These are phyloP conservation scores for Camelus bactrianus DNA, from an alignment of 2,113 vertebrate genomes.

Conservation along the genomic window DNA sequence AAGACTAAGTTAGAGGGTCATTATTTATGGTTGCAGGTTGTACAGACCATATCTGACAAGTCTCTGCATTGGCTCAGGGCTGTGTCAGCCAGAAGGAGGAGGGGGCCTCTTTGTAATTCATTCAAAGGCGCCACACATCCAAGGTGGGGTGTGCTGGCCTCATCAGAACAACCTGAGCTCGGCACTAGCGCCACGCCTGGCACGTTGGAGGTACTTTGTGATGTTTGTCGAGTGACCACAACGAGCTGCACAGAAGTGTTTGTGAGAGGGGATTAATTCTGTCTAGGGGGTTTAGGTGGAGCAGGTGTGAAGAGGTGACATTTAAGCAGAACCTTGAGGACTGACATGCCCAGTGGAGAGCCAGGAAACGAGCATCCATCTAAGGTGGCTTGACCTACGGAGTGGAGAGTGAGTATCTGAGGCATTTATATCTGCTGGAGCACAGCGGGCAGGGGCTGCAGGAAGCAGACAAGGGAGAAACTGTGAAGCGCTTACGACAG, in stretches of 20 bases:
- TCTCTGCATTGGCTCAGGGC: not conserved
- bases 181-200: not conserved
- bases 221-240: fast-evolving
- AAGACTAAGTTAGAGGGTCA: not conserved
- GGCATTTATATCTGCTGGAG: not conserved
- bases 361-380: not conserved
- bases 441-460: not conserved
- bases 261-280: not conserved
- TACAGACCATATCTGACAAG: not conserved
- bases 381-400: not conserved
- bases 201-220: too few relatives aligned
- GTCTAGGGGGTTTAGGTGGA: not conserved
- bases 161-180: not conserved
- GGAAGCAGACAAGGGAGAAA: not conserved
- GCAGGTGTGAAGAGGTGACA: not conserved
- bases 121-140: not conserved
- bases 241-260: not conserved
- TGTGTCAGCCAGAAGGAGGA: not conserved
- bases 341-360: not conserved
- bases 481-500: too few relatives aligned
- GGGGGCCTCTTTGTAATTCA: not conserved
- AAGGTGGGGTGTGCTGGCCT: not conserved
- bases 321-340: not conserved
- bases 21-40: not conserved
- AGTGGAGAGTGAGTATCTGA: not conserved